Percentiles rank a stretch among this genome's conserved stretches.
These are phyloP conservation scores for Setipinna tenuifilis DNA, from an alignment of 2,797 vertebrate genomes.

Conservation along the genomic window DNA sequence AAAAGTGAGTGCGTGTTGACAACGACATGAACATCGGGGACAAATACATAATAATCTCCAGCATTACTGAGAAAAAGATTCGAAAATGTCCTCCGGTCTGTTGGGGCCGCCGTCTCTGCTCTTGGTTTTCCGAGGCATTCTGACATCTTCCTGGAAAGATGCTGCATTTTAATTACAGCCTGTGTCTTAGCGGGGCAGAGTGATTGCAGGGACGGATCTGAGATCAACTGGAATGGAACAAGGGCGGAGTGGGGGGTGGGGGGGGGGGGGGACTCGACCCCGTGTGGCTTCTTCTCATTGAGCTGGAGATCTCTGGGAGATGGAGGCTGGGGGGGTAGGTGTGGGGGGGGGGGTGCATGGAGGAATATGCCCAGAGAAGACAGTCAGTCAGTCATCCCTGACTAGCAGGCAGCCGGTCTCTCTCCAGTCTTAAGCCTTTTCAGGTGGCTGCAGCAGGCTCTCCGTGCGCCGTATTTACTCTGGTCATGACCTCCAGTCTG, in stretches of 20 bases:
- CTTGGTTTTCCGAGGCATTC: slow-evolving; percentile 59
- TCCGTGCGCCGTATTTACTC: neutral
- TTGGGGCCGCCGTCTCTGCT: slow-evolving; percentile 69
- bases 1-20: slow-evolving; percentile 72
- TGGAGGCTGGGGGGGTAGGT: neutral
- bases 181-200: slow-evolving; percentile 55
- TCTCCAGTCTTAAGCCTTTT: slow-evolving; percentile 1
- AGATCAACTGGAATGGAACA: slow-evolving; percentile 50
- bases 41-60: slow-evolving; percentile 28
- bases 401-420: neutral
- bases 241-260: slow-evolving; percentile 39
- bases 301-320: neutral
- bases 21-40: slow-evolving; percentile 73
- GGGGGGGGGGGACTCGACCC: neutral
- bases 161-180: slow-evolving; percentile 54
- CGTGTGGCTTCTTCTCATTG: neutral
- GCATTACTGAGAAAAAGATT: slow-evolving; percentile 64
- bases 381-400: neutral
- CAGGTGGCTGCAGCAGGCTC: neutral
- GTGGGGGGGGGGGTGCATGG: neutral
- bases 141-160: slow-evolving; percentile 66
- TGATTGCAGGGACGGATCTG: slow-evolving; percentile 55
- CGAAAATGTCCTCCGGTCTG: slow-evolving; percentile 71
- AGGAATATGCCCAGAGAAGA: neutral
- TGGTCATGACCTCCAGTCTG: neutral